Base-by-base conservation (phyloP, 2,888 invertebrate species). In the Dioctria linearis region DNA sequence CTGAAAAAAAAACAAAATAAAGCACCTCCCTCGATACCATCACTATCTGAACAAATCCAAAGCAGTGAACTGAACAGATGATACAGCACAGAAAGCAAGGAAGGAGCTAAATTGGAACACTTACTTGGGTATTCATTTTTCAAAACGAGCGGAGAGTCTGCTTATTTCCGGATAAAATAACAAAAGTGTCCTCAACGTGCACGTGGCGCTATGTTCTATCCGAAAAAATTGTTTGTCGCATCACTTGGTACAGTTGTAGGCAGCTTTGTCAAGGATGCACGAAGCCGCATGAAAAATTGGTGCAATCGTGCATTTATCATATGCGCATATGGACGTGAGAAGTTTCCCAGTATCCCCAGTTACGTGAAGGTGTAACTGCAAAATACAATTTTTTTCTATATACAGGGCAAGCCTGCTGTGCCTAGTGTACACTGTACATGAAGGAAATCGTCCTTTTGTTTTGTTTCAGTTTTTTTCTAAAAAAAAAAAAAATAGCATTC, bases 101-200 rank as follows among this genome's bases (percentile, higher is more conserved):
- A 25, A 61, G 37, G 37, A 61, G 2, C 42, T 39, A 73, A 73
- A 73, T 51, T 73, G 73, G 73, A 73, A 57, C 59, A 73, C 43
- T 73, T 73, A 73, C 73, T 73, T 73, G 73, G 43, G 73, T n/a
- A 73, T 59, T 57, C 54, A 57, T 73, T 73, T 73, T 73, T 73
- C 73, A 57, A 59, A 25, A 42, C 57, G 6, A 39, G 57, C 6
- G 43, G 13, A 69, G 54, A 51, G 39, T 51, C 59, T 73, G 57
- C 73, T 73, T 73, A 73, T 73, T 73, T 73, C 73, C 73, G 73
- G 73, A 59, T 73, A 73, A 73, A 73, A 73, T 73, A 73, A 73
- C 57, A 73, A 73, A 73, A 73, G 73, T 57, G 59, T 73, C 43
- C 73, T 59, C 42, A 42, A 73, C 73, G 73, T 73, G 73, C 73